Base-by-base conservation (phyloP, 1,140 invertebrate species). In the Drosophila sp. region DNA sequence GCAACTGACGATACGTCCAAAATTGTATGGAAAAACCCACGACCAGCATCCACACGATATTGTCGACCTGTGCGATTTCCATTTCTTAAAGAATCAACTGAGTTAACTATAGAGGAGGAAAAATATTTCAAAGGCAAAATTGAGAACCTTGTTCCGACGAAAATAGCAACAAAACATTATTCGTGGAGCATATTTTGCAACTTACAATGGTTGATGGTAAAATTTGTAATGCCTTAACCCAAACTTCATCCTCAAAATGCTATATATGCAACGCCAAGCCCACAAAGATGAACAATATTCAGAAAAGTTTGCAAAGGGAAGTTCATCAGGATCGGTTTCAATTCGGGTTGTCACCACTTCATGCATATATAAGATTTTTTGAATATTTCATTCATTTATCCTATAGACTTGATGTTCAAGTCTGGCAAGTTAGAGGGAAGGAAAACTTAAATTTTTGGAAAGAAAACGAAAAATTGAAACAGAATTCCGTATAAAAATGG, bases 361-460 rank as follows among this genome's bases (percentile, higher is more conserved):
- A 17, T 17, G 17, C 17, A 17, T 17, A 17, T 17, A 17, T 17
- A 17, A 23, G 60, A 23, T 38, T 62, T 62, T 62, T 62, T 61
- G 74, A 80, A 71, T 82, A 72, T 60, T 68, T 79, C 33, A 60
- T 79, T 33, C 72, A 80, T 61, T 61, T 82, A 25, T 57, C 79
- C 29, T 83, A 80, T 56, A 65, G 70, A 54, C 70, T 72, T 25
- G 70, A 86, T 17, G 25, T 79, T 23, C 65, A 79, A 64, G 68
- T 68, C 57, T 81, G 81, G 76, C 27, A 50, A 50, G n/a, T 23
- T 50, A 4, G 44, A 50, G 3, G 17, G 25, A 54, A 47, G 44
- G 44, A 47, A 47, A 47, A 47, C n/a, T 4, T 6, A 17, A 47
- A 25, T 5, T 47, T 47, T 23, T 27, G 1, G 47, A 54, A 54